A percentile compares a stretch with the other conserved stretches of the same genome.
These are phyloP conservation scores for Apis dorsata DNA, from an alignment of 1,140 invertebrate genomes.

Conservation along the genomic window DNA sequence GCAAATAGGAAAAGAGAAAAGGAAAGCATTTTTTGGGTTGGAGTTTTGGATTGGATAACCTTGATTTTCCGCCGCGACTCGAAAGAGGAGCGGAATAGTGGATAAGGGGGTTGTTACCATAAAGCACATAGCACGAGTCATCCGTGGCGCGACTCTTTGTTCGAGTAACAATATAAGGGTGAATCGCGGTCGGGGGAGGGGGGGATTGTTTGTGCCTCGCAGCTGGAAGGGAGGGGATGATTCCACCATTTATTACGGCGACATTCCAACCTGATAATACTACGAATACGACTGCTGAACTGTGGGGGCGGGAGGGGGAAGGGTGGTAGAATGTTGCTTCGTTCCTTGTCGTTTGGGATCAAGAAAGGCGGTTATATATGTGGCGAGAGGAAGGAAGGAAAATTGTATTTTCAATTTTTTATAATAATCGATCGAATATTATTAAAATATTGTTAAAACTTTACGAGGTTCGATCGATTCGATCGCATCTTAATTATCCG, in stretches of 20 bases:
- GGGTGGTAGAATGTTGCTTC: constrained; percentile 46
- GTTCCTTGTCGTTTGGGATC: constrained; percentile 55
- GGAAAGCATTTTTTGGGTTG: background rate
- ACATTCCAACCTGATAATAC: constrained; percentile 78
- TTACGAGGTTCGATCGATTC: too few relatives aligned
- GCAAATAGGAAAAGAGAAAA: background rate
- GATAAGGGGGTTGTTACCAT: constrained; percentile 59
- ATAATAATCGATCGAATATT: too few relatives aligned
- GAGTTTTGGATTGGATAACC: background rate
- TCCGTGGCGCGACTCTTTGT: constrained; percentile 75
- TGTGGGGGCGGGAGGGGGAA: background rate
- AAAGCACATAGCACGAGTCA: constrained; percentile 74
- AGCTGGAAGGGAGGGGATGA: constrained; percentile 63
- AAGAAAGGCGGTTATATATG: constrained; percentile 28
- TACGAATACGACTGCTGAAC: constrained; percentile 68
- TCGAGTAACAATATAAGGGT: constrained; percentile 78
- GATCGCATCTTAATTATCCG: too few relatives aligned
- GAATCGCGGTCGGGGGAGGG: constrained; percentile 66
- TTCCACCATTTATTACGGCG: constrained; percentile 76
- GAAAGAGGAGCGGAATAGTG: constrained; percentile 43
- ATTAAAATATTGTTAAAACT: too few relatives aligned
- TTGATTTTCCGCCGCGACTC: constrained; percentile 30
- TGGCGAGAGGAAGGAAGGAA: background rate
- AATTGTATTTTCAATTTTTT: background rate
- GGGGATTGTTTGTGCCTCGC: constrained; percentile 61